A percentile compares a stretch with the other conserved stretches of the same genome.
phyloP scores from a whole-genome alignment of 2,797 vertebrate genomes.

The Coendou prehensilis region DNA sequence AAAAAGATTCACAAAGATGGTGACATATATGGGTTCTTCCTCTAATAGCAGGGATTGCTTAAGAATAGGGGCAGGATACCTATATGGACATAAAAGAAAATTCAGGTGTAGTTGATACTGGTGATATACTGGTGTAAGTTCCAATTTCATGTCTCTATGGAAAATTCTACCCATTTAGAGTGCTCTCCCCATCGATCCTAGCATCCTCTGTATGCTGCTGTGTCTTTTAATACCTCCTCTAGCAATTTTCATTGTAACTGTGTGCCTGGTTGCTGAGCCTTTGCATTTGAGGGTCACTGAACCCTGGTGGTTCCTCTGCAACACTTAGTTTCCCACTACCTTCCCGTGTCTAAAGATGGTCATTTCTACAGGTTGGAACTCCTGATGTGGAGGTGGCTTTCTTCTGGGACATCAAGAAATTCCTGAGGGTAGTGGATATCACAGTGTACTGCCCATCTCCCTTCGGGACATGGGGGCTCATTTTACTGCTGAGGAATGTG shows the following conservation, averaged over 20 bases:
- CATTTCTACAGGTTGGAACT: background rate
- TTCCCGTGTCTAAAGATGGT: background rate
- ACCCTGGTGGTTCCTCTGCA: background rate
- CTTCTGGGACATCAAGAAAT: background rate
- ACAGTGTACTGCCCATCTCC: background rate
- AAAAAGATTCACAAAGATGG: background rate
- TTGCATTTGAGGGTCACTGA: background rate
- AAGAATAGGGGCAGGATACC: background rate
- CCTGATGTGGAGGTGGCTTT: background rate
- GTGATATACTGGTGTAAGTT: background rate
- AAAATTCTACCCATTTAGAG: background rate
- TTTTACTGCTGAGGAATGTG: background rate
- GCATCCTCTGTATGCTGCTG: background rate
- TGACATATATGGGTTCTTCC: background rate
- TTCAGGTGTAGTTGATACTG: background rate
- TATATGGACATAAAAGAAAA: background rate
- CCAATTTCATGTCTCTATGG: background rate
- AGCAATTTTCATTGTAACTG: background rate
- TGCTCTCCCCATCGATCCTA: background rate
- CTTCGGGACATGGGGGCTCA: background rate
- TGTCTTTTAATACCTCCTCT: background rate
- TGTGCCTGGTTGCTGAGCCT: background rate
- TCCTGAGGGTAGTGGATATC: background rate
- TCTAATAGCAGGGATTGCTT: background rate
- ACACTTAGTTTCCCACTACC: background rate